These are phyloP conservation scores for Fringilla coelebs DNA, from an alignment of 2,797 vertebrate species.

Conservation along the genomic window DNA sequence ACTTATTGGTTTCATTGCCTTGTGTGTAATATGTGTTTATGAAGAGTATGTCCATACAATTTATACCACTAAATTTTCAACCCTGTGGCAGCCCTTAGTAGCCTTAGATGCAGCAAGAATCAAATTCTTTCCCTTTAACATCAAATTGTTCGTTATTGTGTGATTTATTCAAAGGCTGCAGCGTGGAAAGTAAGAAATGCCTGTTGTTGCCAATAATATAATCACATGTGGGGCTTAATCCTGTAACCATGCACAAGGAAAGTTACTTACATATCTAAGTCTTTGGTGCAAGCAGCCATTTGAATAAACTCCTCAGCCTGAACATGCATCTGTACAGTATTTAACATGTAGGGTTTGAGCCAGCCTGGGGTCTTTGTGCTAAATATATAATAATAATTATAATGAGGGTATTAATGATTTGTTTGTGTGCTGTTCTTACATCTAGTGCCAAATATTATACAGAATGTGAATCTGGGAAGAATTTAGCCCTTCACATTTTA, in stretches of 20 bases:
- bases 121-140: constrained; percentile 21
- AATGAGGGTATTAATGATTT: constrained; percentile 65
- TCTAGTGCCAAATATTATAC: constrained; percentile 56
- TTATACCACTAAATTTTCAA: neutral
- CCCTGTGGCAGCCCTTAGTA: neutral
- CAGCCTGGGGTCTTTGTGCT: constrained; percentile 60
- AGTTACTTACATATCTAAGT: constrained; percentile 24
- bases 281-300: constrained; percentile 6
- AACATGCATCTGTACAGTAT: constrained; percentile 32
- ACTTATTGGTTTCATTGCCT: neutral
- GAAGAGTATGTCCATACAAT: neutral
- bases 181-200: constrained; percentile 19
- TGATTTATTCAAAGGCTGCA: constrained; percentile 36
- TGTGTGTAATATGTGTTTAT: neutral
- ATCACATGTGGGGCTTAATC: constrained; percentile 25
- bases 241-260: constrained; percentile 7
- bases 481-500: constrained; percentile 53
- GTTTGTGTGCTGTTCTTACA: constrained; percentile 54
- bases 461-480: constrained; percentile 53
- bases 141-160: neutral
- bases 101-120: neutral
- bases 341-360: constrained; percentile 16
- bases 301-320: constrained; percentile 41
- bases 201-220: neutral
- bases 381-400: constrained; percentile 65